These are phyloP conservation scores for Tetragnatha versicolor DNA, from an alignment of 1,140 invertebrate species.

Conservation along the genomic window DNA sequence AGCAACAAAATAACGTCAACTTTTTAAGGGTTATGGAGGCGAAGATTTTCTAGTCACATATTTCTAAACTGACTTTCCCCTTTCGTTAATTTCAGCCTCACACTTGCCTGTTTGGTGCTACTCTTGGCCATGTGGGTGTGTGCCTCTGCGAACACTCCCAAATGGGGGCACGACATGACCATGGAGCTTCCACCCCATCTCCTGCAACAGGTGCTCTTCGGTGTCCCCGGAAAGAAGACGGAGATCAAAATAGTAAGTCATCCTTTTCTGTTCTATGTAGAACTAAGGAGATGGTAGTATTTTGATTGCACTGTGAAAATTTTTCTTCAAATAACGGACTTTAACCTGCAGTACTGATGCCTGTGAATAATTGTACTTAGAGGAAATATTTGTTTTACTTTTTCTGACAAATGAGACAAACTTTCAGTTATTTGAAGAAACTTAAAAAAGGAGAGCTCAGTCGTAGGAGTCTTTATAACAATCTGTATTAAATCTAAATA, in stretches of 20 bases:
- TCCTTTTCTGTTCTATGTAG: neutral
- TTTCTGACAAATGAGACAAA: neutral
- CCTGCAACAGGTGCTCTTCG: conserved; percentile 36
- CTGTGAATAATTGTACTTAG: neutral
- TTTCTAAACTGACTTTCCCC: no score
- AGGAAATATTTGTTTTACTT: neutral
- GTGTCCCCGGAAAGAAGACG: neutral
- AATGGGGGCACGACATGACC: conserved; percentile 45
- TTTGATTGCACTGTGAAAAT: neutral
- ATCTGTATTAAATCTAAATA: no score
- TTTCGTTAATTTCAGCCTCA: conserved; percentile 25
- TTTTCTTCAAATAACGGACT: no score
- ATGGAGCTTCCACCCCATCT: conserved; percentile 34
- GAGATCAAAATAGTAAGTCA: neutral
- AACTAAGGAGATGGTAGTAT: neutral
- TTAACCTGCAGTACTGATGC: neutral
- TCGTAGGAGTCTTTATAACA: no score
- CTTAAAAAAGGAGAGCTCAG: no score
- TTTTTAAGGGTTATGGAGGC: no score
- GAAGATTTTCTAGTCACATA: no score
- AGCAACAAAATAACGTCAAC: no score
- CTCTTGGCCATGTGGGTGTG: conserved; percentile 44
- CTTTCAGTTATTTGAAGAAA: neutral
- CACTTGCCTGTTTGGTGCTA: conserved; percentile 26
- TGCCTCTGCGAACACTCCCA: conserved; percentile 2